Percentiles rank a stretch among this genome's conserved stretches.
Evolutionary conservation across 2,888 invertebrate genomes (phyloP).

Genomic region (Nebria salina): DNA sequence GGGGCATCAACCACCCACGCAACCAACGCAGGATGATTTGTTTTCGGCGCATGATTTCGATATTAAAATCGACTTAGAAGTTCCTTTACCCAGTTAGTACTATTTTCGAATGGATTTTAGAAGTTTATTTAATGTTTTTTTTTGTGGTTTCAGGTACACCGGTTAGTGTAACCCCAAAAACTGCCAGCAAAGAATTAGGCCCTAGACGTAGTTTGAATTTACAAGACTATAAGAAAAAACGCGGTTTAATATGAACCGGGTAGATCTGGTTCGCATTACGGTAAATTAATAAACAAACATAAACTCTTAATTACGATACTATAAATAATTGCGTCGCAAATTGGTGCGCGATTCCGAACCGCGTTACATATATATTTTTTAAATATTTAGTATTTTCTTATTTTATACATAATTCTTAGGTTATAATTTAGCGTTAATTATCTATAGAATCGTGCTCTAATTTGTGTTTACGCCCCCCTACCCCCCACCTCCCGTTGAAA

Average conservation of each 20-base stretch:
- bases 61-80: slow-evolving; percentile 91
- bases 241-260: slow-evolving; percentile 75
- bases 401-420: slow-evolving; percentile 10
- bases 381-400: slow-evolving; percentile 22
- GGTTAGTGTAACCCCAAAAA: slow-evolving; percentile 79
- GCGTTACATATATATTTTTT: background rate
- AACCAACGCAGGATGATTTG: slow-evolving; percentile 65
- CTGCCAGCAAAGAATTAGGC: slow-evolving; percentile 80
- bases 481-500: background rate
- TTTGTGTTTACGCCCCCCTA: background rate
- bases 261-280: slow-evolving; percentile 35
- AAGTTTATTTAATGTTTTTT: slow-evolving; percentile 32
- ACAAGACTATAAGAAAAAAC: slow-evolving; percentile 92
- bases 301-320: slow-evolving; percentile 11
- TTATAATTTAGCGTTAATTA: background rate
- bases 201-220: slow-evolving; percentile 87
- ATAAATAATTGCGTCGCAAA: slow-evolving; percentile 1
- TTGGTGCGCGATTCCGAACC: slow-evolving; percentile 30
- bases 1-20: slow-evolving; percentile 56
- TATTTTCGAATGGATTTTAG: background rate
- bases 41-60: slow-evolving; percentile 89
- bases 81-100: slow-evolving; percentile 79
- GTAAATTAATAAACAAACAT: slow-evolving; percentile 20
- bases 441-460: background rate
- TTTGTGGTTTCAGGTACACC: slow-evolving; percentile 69